Percentiles rank a stretch among this genome's conserved stretches.
These are phyloP conservation scores for Drosophila sp. DNA, from an alignment of 1,140 invertebrate species.

Conservation along the genomic window DNA sequence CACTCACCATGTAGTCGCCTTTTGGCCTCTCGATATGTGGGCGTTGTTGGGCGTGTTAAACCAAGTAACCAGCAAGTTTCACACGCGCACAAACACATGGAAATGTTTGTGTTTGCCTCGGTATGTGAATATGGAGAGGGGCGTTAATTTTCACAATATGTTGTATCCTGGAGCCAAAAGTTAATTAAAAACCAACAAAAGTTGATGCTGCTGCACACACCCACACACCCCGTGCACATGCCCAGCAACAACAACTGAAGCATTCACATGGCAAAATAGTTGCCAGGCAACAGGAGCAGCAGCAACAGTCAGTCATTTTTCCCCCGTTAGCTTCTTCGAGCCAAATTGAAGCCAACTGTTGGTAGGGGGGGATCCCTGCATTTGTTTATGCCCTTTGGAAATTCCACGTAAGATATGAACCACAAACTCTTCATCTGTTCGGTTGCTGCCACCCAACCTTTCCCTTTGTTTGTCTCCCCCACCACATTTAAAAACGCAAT, in stretches of 20 bases:
- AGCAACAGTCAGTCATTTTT: slow-evolving; percentile 48
- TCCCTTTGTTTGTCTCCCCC: neutral
- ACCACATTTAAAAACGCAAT: slow-evolving; percentile 39
- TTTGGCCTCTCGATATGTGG: slow-evolving; percentile 40
- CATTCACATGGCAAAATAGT: slow-evolving; percentile 53
- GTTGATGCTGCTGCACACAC: slow-evolving; percentile 51
- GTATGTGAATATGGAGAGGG: slow-evolving; percentile 49
- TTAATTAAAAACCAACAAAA: slow-evolving; percentile 83
- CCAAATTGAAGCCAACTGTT: slow-evolving; percentile 12
- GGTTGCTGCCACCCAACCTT: neutral
- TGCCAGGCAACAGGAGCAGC: slow-evolving; percentile 24
- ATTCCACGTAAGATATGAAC: slow-evolving; percentile 36
- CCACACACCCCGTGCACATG: neutral
- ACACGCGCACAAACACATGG: slow-evolving; percentile 42
- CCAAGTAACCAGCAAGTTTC: slow-evolving; percentile 48
- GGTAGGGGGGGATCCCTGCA: slow-evolving; percentile 10
- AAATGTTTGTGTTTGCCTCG: slow-evolving; percentile 59
- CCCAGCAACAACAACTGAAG: slow-evolving; percentile 32
- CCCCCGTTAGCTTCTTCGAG: slow-evolving; percentile 22
- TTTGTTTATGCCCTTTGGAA: slow-evolving; percentile 55
- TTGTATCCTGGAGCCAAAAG: slow-evolving; percentile 83
- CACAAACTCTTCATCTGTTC: slow-evolving; percentile 15
- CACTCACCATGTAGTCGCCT: slow-evolving; percentile 14
- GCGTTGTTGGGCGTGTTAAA: slow-evolving; percentile 46
- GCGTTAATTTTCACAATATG: slow-evolving; percentile 83